Conservation (phyloP, 2,888 invertebrate species). For the Lampropteryx suffumata region DNA sequence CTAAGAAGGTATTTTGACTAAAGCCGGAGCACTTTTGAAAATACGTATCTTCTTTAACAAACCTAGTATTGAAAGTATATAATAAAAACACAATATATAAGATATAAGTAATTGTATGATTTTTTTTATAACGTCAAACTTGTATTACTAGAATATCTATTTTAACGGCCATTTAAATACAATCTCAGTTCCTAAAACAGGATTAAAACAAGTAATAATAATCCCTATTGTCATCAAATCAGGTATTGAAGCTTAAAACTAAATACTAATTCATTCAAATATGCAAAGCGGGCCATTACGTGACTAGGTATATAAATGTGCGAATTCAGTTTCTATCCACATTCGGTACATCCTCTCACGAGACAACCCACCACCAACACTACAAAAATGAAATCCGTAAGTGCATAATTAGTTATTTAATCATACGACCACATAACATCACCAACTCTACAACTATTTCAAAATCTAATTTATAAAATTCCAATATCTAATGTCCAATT, state of each 20-base stretch:
- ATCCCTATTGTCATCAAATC: conserved; percentile 10
- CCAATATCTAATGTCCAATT: too few species aligned
- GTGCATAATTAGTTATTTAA: conserved; percentile 31
- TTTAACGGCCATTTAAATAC: not conserved
- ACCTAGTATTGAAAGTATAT: too few species aligned
- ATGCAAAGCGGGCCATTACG: conserved; percentile 45
- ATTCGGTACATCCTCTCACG: conserved; percentile 45
- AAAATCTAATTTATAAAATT: too few species aligned
- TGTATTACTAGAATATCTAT: not conserved
- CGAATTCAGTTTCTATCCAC: conserved; percentile 42
- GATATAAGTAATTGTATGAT: too few species aligned
- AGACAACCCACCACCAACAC: conserved; percentile 37
- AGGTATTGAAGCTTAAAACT: conserved; percentile 24
- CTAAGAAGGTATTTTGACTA: too few species aligned
- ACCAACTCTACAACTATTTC: too few species aligned
- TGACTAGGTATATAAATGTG: conserved; percentile 54
- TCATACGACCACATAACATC: too few species aligned
- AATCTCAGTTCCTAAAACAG: not conserved
- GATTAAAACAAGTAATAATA: conserved; percentile 10
- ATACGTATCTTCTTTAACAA: too few species aligned
- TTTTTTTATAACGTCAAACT: too few species aligned
- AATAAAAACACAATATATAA: too few species aligned
- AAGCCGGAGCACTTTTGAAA: too few species aligned
- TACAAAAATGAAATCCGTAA: conserved; percentile 66
- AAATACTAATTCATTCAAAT: conserved; percentile 40